These are phyloP conservation scores for Botia almorhae DNA, from an alignment of 2,797 vertebrate species.

Conservation along the genomic window DNA sequence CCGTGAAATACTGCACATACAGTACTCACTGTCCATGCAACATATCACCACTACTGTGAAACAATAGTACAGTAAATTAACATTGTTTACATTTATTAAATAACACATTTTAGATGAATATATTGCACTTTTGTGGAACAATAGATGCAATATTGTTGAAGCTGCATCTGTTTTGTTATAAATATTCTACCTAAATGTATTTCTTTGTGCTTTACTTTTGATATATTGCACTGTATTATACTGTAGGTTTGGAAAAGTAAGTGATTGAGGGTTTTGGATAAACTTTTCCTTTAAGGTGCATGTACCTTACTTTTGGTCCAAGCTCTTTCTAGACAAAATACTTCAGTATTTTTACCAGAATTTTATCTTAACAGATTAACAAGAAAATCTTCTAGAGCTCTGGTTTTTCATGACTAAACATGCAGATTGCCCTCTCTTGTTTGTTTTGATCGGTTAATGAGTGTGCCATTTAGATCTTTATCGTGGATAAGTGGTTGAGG, in stretches of 20 bases:
- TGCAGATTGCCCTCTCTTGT: conserved; percentile 62
- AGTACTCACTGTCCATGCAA: not conserved
- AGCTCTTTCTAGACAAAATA: conserved; percentile 1
- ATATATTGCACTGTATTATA: no score
- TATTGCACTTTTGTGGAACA: not conserved
- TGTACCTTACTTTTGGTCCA: not conserved
- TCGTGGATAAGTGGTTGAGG: conserved; percentile 70
- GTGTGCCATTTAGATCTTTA: conserved; percentile 64
- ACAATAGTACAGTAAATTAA: conserved; percentile 3
- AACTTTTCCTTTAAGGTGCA: no score
- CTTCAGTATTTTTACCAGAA: not conserved
- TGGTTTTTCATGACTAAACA: conserved; percentile 20
- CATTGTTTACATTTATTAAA: not conserved
- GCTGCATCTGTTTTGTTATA: no score
- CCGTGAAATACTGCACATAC: conserved; percentile 1
- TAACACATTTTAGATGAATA: not conserved
- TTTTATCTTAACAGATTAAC: not conserved
- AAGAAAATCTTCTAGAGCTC: not conserved
- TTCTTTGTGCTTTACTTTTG: no score
- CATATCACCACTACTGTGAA: not conserved
- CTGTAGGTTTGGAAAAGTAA: no score
- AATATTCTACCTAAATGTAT: no score
- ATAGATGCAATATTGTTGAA: no score
- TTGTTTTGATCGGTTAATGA: conserved; percentile 77
- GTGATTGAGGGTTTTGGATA: no score